Evolutionary conservation across 2,797 vertebrate genomes (phyloP).

Genomic region (Pangasius djambal): DNA sequence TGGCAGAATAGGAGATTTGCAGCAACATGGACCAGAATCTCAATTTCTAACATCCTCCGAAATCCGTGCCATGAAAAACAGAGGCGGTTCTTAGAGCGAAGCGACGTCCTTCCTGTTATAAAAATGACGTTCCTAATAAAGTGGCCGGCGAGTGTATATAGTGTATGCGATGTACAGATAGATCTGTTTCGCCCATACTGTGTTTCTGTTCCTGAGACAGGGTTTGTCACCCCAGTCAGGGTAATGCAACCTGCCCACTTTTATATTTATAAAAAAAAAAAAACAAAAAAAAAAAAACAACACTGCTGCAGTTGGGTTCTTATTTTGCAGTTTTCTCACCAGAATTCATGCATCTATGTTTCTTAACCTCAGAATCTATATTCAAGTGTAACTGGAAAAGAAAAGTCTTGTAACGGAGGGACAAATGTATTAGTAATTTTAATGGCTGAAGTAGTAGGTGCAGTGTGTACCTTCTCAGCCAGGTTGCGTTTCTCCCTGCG

Average conservation of each 20-base stretch:
- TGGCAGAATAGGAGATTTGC: not conserved
- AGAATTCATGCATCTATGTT: not conserved
- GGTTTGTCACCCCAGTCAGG: not conserved
- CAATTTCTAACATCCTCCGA: not conserved
- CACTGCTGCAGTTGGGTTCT: not conserved
- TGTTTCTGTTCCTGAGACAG: not conserved
- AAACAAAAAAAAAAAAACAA: not conserved
- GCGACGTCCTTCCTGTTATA: not conserved
- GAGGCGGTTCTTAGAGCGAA: not conserved
- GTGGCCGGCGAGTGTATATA: not conserved
- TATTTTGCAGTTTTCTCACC: not conserved
- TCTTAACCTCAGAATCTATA: not conserved
- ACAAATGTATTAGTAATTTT: not conserved
- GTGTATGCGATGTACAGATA: not conserved
- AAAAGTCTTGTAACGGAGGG: not conserved
- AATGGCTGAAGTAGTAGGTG: not conserved
- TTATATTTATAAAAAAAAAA: too few relatives aligned
- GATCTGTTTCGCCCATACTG: not conserved
- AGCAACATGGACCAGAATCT: not conserved
- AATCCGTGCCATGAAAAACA: not conserved
- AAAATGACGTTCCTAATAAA: not conserved
- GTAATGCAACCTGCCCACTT: not conserved
- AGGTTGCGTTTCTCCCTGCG: conserved; percentile 95
- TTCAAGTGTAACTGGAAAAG: not conserved
- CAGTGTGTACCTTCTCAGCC: conserved; percentile 86